Percentiles rank a stretch among this genome's conserved stretches.
Evolutionary conservation across 2,113 vertebrate species (phyloP).

Genomic region (human): GRCh38 chr20:17272001-17272500

Average conservation of each 20-base stretch:
- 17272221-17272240: neutral
- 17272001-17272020: neutral
- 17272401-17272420: neutral
- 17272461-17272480: conserved; percentile 5
- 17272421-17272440: neutral
- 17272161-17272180: neutral
- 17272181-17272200: neutral
- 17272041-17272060: neutral
- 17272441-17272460: neutral
- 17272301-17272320: conserved; percentile 16
- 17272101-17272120: neutral
- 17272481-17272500: neutral
- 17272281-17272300: neutral
- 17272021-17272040: neutral
- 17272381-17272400: neutral
- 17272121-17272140: neutral
- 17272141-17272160: neutral
- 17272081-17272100: conserved; percentile 23
- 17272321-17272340: neutral
- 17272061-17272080: neutral
- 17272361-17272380: neutral
- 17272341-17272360: neutral
- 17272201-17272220: neutral
- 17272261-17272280: neutral
- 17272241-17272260: neutral